Evolutionary conservation across 2,797 vertebrate genomes (phyloP), one percentile per base, ranked within the genome.

Genomic region (Tenualosa ilisha): DNA sequence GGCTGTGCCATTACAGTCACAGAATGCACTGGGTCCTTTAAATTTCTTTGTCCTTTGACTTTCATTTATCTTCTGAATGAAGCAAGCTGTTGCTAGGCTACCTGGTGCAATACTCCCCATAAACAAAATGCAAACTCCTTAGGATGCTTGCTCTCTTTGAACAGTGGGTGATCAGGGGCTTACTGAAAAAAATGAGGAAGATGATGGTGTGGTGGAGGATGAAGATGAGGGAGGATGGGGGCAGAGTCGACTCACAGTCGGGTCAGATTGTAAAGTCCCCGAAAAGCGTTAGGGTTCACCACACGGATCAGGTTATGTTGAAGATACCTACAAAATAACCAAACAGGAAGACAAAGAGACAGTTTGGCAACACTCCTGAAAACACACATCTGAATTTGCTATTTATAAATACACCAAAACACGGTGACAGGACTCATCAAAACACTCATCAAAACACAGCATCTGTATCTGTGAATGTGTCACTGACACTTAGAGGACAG

Each of bases 261-360:
- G 72, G 96, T 97, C 59, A 99, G 92, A 91, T 96, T 98, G 88
- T 95, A 91, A 85, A 99, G 95, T 59, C 98, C 97, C 90, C 94
- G 95, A 93, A 99, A 99, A 22, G 98, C 97, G 20, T 92, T 91
- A 5, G 95, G 93, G 82, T 95, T 97, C 59, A 99, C 92, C 11
- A 93, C 91, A 90, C 88, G 94, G 86, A 99, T 98, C 88, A 93
- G 95, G 90, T 98, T 99, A 92, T 97, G 94, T 89, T 99, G 98
- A 11, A 99, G 95, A 91, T 96, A 98, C 90, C 98, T 99, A 40
- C 82, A 89, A 88, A 82, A n/a, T 3, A 9, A 9, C 8, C 59
- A 63, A 7, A 63, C 22, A 24, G 22, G 22, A 61, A 20, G n/a
- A 8, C 4, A 59, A 61, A 68, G 11, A 79, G 37, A 22, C 24